Conservation (phyloP, 2,888 invertebrate genomes). For the Gryllus longicercus region DNA sequence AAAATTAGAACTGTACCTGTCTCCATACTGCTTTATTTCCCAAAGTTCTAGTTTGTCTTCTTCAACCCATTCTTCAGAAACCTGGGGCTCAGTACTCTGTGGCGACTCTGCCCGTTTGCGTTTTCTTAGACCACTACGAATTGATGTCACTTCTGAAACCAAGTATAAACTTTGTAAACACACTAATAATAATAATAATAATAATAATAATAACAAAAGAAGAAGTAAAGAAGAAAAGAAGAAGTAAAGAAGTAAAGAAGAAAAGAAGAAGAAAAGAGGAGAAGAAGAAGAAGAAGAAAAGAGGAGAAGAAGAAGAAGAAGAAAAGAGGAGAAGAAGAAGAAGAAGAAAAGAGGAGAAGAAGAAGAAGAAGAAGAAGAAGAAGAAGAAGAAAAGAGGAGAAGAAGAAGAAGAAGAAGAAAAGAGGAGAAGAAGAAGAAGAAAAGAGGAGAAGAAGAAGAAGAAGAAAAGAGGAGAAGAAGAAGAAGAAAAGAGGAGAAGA, state of each 20-base stretch:
- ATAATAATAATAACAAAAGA: not conserved
- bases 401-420: too few species aligned
- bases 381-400: too few species aligned
- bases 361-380: too few species aligned
- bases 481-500: too few species aligned
- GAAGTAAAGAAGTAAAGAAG: not conserved
- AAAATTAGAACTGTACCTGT: constrained; percentile 57
- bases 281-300: too few species aligned
- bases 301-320: too few species aligned
- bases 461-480: too few species aligned
- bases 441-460: too few species aligned
- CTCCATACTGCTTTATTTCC: constrained; percentile 93
- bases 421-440: too few species aligned
- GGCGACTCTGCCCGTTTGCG: constrained; percentile 91
- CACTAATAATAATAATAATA: not conserved
- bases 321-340: too few species aligned
- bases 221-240: not conserved
- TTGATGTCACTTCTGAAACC: constrained; percentile 81
- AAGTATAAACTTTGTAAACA: constrained; percentile 25
- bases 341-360: too few species aligned
- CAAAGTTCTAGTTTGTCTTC: constrained; percentile 93
- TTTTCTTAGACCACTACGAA: constrained; percentile 87
- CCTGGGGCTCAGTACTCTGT: constrained; percentile 90
- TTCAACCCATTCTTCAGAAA: constrained; percentile 93
- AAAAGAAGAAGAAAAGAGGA: too few species aligned